Evolutionary conservation across 2,113 vertebrate genomes (phyloP).

Genomic region (Megalops atlanticus): DNA sequence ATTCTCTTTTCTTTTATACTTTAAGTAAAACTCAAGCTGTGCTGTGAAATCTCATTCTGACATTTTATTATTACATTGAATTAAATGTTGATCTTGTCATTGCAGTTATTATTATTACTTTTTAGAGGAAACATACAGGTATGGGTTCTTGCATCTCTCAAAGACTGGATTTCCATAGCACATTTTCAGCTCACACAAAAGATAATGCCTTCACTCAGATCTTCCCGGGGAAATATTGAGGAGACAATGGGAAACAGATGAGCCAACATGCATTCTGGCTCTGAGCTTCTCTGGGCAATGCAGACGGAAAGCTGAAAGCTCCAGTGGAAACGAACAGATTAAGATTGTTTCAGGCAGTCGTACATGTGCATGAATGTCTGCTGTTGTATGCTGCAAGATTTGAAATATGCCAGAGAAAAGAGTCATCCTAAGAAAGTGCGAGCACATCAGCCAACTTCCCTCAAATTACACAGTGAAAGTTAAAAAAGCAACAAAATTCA

Average conservation of each 20-base stretch:
- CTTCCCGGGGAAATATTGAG: not conserved
- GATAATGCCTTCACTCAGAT: not conserved
- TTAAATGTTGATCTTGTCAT: not conserved
- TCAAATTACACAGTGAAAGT: no score
- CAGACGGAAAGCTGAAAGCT: not conserved
- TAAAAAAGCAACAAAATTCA: no score
- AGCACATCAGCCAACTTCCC: no score
- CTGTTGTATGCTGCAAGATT: no score
- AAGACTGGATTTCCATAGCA: not conserved
- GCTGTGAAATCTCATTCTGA: not conserved
- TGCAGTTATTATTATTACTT: not conserved
- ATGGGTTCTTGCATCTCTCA: no score
- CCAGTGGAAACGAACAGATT: not conserved
- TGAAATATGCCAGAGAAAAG: no score
- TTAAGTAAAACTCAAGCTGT: not conserved
- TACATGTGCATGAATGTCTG: not conserved
- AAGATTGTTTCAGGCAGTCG: not conserved
- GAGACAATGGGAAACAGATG: not conserved
- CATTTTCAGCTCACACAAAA: not conserved
- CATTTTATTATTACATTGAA: conserved; percentile 3
- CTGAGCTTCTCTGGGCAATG: not conserved
- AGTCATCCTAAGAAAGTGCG: no score
- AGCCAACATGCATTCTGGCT: not conserved
- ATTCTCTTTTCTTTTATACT: not conserved
- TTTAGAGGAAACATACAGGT: no score